Percentiles rank a stretch among this genome's conserved stretches.
phyloP scores from a whole-genome alignment of 2,888 invertebrate genomes.

The Limnephilus marmoratus region DNA sequence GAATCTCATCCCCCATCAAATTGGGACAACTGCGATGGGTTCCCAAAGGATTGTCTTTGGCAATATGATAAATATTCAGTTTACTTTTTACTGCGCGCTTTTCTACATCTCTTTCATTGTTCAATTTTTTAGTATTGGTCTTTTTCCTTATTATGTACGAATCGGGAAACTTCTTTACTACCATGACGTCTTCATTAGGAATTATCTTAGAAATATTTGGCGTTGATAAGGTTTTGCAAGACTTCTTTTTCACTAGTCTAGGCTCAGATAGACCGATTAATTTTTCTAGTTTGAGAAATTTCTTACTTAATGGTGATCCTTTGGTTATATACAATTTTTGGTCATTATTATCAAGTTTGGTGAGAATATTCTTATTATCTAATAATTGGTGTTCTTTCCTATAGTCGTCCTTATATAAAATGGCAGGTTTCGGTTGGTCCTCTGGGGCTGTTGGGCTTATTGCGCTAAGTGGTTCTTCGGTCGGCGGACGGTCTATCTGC shows the following conservation, averaged over 20 bases:
- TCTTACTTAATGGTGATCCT: slow-evolving; percentile 67
- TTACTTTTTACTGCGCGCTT: slow-evolving; percentile 27
- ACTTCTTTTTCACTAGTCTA: slow-evolving; percentile 68
- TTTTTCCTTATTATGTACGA: slow-evolving; percentile 71
- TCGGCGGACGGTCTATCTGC: slow-evolving; percentile 67
- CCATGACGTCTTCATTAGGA: not conserved
- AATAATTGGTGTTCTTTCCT: slow-evolving; percentile 38
- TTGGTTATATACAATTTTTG: slow-evolving; percentile 34
- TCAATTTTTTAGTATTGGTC: slow-evolving; percentile 61
- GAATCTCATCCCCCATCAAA: slow-evolving; percentile 41
- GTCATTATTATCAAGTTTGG: not conserved
- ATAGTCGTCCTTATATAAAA: slow-evolving; percentile 28
- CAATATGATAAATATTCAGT: slow-evolving; percentile 20
- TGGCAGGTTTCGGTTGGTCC: slow-evolving; percentile 12
- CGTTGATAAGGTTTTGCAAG: slow-evolving; percentile 66
- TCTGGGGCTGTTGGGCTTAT: not conserved
- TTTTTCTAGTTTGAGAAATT: slow-evolving; percentile 72
- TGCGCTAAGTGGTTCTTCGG: not conserved
- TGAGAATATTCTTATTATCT: slow-evolving; percentile 44
- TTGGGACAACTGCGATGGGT: slow-evolving; percentile 66
- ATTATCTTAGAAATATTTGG: slow-evolving; percentile 54
- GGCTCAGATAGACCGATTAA: slow-evolving; percentile 67
- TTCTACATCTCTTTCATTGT: slow-evolving; percentile 64
- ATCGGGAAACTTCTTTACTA: slow-evolving; percentile 71
- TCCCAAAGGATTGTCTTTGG: slow-evolving; percentile 67